phyloP scores from a whole-genome alignment of 2,797 vertebrate genomes.

The Chelonia mydas region DNA sequence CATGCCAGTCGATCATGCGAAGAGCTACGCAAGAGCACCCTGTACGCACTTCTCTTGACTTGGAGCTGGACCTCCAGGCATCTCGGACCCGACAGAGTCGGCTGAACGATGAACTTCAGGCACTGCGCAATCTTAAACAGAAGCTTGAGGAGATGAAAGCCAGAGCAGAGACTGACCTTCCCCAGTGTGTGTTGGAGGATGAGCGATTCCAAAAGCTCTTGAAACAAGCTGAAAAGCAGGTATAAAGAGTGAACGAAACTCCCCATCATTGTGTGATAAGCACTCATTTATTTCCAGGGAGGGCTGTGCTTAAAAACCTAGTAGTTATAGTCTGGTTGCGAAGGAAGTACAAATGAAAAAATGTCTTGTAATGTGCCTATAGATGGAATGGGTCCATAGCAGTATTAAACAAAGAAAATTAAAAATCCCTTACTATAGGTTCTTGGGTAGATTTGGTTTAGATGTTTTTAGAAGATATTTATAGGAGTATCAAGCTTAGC shows the following conservation, averaged over 20 bases:
- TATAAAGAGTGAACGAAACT: constrained; percentile 30
- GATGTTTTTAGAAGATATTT: background rate
- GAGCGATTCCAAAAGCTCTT: constrained; percentile 85
- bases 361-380: background rate
- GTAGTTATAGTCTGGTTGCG: background rate
- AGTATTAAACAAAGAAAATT: background rate
- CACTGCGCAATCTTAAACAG: constrained; percentile 80
- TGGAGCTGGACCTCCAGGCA: constrained; percentile 89
- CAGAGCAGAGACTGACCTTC: constrained; percentile 81
- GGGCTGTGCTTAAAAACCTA: too few species aligned
- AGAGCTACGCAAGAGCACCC: constrained; percentile 74
- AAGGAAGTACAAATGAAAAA: background rate
- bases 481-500: background rate
- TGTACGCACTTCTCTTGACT: constrained; percentile 84
- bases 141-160: constrained; percentile 84
- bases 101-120: constrained; percentile 86
- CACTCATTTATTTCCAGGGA: background rate
- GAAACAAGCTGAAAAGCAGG: constrained; percentile 86
- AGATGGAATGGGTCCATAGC: rapidly evolving
- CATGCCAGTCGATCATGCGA: constrained; percentile 79
- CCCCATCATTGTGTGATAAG: background rate
- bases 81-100: constrained; percentile 84
- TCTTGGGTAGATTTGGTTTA: rapidly evolving
- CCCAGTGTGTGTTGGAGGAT: constrained; percentile 81
- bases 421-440: background rate